These are phyloP conservation scores for Characodon lateralis DNA, from an alignment of 2,797 vertebrate genomes.

Conservation along the genomic window DNA sequence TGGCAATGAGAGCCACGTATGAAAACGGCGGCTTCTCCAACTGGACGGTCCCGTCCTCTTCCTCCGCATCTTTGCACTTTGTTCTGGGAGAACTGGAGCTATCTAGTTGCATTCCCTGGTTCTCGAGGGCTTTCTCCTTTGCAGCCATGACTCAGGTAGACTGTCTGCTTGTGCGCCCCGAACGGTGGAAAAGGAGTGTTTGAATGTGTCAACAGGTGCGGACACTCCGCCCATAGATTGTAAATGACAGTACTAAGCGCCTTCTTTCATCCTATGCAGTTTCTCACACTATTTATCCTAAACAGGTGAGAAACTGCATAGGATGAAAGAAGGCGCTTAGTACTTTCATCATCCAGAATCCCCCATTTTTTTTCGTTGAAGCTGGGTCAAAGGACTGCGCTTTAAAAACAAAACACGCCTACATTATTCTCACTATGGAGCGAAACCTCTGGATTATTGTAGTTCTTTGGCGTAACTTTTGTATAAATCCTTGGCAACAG, in stretches of 20 bases:
- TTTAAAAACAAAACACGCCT: not conserved
- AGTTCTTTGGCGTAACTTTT: no score
- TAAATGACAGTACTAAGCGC: not conserved
- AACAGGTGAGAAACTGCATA: not conserved
- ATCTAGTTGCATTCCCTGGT: slow-evolving; percentile 38
- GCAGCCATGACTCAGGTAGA: slow-evolving; percentile 47
- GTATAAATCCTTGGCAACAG: not conserved
- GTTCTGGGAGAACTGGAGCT: slow-evolving; percentile 31
- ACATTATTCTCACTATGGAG: slow-evolving; percentile 18
- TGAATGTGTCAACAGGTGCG: slow-evolving; percentile 55
- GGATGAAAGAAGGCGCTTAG: not conserved
- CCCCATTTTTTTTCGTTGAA: slow-evolving; percentile 35
- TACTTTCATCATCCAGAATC: no score
- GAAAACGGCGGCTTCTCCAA: slow-evolving; percentile 85
- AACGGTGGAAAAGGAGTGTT: not conserved
- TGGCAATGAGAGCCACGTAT: slow-evolving; percentile 87
- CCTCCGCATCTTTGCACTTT: slow-evolving; percentile 8
- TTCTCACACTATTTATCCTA: slow-evolving; percentile 40
- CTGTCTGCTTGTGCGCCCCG: slow-evolving; percentile 22
- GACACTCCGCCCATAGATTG: slow-evolving; percentile 62
- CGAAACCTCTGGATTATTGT: not conserved
- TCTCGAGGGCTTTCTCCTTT: slow-evolving; percentile 21
- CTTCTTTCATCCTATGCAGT: slow-evolving; percentile 53
- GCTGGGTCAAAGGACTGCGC: slow-evolving; percentile 36
- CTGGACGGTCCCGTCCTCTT: not conserved